phyloP scores from a whole-genome alignment of 2,888 invertebrate genomes.

The Mantis religiosa region DNA sequence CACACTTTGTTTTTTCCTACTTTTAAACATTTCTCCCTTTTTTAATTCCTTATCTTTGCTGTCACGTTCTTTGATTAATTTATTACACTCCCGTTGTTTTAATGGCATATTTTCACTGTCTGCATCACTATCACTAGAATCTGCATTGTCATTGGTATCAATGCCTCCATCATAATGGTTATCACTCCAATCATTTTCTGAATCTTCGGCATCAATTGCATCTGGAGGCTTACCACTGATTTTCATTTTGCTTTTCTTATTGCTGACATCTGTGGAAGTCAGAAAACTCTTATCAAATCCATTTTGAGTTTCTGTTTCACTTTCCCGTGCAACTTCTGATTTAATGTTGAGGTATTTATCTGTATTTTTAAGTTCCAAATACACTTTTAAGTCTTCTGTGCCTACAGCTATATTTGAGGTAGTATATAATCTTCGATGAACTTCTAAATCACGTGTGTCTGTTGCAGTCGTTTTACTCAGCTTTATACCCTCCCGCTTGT shows the following conservation, averaged over 20 bases:
- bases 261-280: neutral
- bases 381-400: neutral
- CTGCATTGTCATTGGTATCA: neutral
- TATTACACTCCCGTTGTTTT: neutral
- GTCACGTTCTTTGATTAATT: neutral
- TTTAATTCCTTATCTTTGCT: neutral
- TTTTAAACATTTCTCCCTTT: neutral
- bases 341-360: neutral
- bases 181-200: constrained; percentile 6
- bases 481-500: constrained; percentile 15
- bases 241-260: neutral
- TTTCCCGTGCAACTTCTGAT: neutral
- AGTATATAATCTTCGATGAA: neutral
- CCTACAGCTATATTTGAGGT: neutral
- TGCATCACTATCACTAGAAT: constrained; percentile 1
- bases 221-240: neutral
- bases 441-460: constrained; percentile 23
- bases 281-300: neutral
- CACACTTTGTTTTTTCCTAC: neutral
- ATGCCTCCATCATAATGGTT: neutral
- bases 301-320: neutral
- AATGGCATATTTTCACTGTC: neutral
- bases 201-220: neutral
- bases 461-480: constrained; percentile 17
- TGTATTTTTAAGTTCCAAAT: neutral